phyloP scores from a whole-genome alignment of 2,797 vertebrate genomes.

The Coregonus suidteri region DNA sequence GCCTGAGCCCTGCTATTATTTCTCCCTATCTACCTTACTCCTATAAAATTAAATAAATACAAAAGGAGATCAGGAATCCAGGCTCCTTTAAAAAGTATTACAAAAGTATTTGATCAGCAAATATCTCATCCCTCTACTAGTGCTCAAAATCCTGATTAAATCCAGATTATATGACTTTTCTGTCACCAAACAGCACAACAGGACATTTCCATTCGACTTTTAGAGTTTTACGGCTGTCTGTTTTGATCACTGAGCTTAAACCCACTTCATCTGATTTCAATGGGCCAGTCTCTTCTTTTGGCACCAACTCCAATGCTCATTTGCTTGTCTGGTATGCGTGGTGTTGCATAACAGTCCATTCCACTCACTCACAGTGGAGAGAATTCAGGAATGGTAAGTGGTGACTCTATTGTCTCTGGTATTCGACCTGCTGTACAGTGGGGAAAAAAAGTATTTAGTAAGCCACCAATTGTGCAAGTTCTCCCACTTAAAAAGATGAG shows the following conservation, averaged over 20 bases:
- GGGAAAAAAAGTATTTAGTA: too few species aligned
- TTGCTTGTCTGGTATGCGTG: not conserved
- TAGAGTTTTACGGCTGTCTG: not conserved
- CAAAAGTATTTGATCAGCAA: not conserved
- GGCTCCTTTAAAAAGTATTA: too few species aligned
- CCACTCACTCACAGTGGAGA: not conserved
- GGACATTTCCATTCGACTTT: not conserved
- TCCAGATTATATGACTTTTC: not conserved
- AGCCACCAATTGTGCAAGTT: too few species aligned
- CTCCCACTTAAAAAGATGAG: too few species aligned
- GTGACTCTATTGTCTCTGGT: not conserved
- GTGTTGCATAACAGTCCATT: not conserved
- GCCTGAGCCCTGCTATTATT: not conserved
- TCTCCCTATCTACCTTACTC: too few species aligned
- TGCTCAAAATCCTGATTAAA: not conserved
- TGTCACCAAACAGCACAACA: not conserved
- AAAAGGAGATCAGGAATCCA: too few species aligned
- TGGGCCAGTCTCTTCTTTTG: not conserved
- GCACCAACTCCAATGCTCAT: not conserved
- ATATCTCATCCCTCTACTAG: not conserved
- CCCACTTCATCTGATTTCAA: not conserved
- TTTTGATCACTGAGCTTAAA: not conserved
- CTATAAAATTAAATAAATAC: too few species aligned
- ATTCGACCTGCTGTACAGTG: not conserved
- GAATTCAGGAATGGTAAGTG: not conserved